Evolutionary conservation across 1,140 invertebrate species (phyloP), one percentile per base, ranked within the genome.

Genomic region (Archegozetes longisetosus): DNA sequence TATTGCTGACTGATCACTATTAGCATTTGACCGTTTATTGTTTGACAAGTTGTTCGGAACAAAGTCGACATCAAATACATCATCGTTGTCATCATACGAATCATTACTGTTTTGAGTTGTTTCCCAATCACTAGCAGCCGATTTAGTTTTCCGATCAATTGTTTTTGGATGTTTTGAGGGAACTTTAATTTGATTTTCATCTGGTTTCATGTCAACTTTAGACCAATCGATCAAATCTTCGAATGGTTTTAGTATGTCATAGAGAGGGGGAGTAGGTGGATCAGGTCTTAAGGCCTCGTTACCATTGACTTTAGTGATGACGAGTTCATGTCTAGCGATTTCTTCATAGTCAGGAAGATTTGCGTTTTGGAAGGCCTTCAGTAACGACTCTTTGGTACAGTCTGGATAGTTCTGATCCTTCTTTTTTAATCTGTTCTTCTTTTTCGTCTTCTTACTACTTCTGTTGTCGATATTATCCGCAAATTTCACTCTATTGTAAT

Each of bases 301-400:
- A 4, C 20, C 23, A 2, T 14, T 48, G n/a, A 24, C 20, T 2
- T 50, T 59, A 1, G 9, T 28, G 22, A 59, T 46, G n/a, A 29
- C 17, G 2, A 59, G 22, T 46, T 17, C 46, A 24, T 20, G 22
- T 25, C 24, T 50, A 13, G 55, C 53, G 29, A 61, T 61, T 51
- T 55, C 28, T 26, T 55, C 53, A 46, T 47, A 61, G 48, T 61
- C 60, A 2, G 60, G 60, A 23, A 61, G 13, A 6, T 48, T 23
- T n/a, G 54, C 54, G 24, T 32, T 46, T 32, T 47, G 4, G 26
- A 55, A 61, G 9, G 60, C 60, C 27, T 51, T 23, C 1, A 61
- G 29, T 3, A 61, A 17, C 2, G 60, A 3, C 3, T 61, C 54
- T 49, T 61, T 61, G 9, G 53, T 55, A 61, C 53, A 54, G 13